Evolutionary conservation across 2,113 vertebrate species (phyloP).

Genomic region (Hirundichthys speculiger): DNA sequence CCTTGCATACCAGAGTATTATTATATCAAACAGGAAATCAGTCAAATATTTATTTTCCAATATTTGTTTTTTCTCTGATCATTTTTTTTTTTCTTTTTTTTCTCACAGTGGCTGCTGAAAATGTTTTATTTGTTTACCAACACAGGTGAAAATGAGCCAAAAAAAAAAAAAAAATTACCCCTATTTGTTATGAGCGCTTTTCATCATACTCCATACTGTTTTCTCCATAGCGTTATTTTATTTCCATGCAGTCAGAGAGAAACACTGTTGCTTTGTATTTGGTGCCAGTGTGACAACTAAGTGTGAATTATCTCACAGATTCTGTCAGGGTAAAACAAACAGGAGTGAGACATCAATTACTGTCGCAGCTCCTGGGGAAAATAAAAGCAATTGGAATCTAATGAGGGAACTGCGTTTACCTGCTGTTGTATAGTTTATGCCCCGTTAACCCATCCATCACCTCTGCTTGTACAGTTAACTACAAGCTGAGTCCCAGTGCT

Average conservation of each 20-base stretch:
- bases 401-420: slow-evolving; percentile 76
- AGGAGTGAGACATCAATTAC: slow-evolving; percentile 75
- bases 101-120: neutral
- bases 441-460: slow-evolving; percentile 75
- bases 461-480: slow-evolving; percentile 48
- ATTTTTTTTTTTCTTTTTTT: neutral
- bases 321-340: slow-evolving; percentile 70
- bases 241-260: slow-evolving; percentile 34
- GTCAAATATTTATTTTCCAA: slow-evolving; percentile 44
- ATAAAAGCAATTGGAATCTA: slow-evolving; percentile 74
- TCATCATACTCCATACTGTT: slow-evolving; percentile 7
- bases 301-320: slow-evolving; percentile 68
- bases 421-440: slow-evolving; percentile 74
- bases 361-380: slow-evolving; percentile 68
- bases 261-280: slow-evolving; percentile 54
- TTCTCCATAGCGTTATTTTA: neutral
- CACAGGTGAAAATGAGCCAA: neutral
- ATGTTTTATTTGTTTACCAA: neutral
- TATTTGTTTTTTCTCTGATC: slow-evolving; percentile 3
- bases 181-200: slow-evolving; percentile 20
- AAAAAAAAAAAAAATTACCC: slow-evolving; percentile 1
- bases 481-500: slow-evolving; percentile 50
- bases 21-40: slow-evolving; percentile 53
- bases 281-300: slow-evolving; percentile 51
- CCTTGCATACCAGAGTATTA: slow-evolving; percentile 38